Evolutionary conservation across 1,140 invertebrate species (phyloP), one percentile per base, ranked within the genome.

Genomic region (Drosophila burlai): DNA sequence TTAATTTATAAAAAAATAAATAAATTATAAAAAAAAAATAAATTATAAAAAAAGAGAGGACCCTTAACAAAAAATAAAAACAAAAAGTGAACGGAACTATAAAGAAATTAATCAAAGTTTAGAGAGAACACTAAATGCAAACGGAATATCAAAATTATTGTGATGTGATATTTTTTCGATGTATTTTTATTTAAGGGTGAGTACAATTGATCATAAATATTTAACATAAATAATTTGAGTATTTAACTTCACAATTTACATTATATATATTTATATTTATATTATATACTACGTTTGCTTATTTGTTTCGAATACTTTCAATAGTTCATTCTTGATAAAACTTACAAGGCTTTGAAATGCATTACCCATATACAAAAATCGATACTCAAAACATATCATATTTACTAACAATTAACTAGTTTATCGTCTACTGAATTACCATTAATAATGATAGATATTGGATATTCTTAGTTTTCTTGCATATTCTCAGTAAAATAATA

Each of bases 111-210:
- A 47, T 57, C 52, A 72, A 57, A 75, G n/a, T 62, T 69, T 60
- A 77, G 66, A 63, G 64, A 81, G 64, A 65, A 54, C 72, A 76
- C 66, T 52, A 63, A 74, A 80, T 64, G 68, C 52, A 65, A 90
- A 77, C 78, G 71, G 67, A 73, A 76, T 80, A 91, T 73, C 86
- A 89, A 84, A 91, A 87, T 76, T 79, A 52, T 91, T 87, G 79
- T 91, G 84, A 91, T 91, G 81, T 89, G 81, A 91, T 91, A 91
- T 91, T 89, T 91, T 91, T 90, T 89, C 77, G 81, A 91, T 76
- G 68, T 76, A 80, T 63, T 91, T 89, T 84, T 66, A 82, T 80
- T 80, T 78, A 66, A 77, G 76, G 87, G 87, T 91, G 74, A 91
- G 87, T 91, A 11, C 10, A 26, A 21, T 36, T 26, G 2, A 55